Conservation (phyloP, 1,140 invertebrate species). For the Ceratina calcarata region DNA sequence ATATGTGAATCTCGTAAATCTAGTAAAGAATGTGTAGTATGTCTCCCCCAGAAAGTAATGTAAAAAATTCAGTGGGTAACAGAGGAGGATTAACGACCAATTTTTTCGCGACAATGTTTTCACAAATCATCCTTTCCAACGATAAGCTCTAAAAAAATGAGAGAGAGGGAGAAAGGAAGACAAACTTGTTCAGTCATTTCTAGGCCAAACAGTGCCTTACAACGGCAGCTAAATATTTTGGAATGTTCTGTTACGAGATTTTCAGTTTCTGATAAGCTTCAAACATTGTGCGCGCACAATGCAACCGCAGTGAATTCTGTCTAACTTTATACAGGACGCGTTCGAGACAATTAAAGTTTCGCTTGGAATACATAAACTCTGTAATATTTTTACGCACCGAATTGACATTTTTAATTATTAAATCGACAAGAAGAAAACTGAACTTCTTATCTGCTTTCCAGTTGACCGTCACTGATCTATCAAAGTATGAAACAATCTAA, state of each 20-base stretch:
- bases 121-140: slow-evolving; percentile 2
- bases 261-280: slow-evolving; percentile 41
- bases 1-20: too few species aligned
- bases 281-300: slow-evolving; percentile 16
- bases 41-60: too few species aligned
- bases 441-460: too few species aligned
- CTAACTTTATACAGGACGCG: slow-evolving; percentile 15
- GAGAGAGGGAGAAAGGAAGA: not conserved
- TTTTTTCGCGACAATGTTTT: not conserved
- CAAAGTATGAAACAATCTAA: too few species aligned
- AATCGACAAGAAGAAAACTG: too few species aligned
- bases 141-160: slow-evolving; percentile 30
- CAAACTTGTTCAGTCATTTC: not conserved
- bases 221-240: slow-evolving; percentile 22
- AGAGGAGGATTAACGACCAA: not conserved
- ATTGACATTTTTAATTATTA: too few species aligned
- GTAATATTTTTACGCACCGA: too few species aligned
- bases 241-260: slow-evolving; percentile 40
- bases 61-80: not conserved
- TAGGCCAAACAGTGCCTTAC: slow-evolving; percentile 14
- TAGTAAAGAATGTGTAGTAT: too few species aligned
- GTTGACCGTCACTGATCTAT: too few species aligned
- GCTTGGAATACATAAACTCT: not conserved
- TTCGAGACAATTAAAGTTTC: not conserved
- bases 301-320: not conserved